Conservation (phyloP, 2,888 invertebrate genomes). For the Rutpela maculata region DNA sequence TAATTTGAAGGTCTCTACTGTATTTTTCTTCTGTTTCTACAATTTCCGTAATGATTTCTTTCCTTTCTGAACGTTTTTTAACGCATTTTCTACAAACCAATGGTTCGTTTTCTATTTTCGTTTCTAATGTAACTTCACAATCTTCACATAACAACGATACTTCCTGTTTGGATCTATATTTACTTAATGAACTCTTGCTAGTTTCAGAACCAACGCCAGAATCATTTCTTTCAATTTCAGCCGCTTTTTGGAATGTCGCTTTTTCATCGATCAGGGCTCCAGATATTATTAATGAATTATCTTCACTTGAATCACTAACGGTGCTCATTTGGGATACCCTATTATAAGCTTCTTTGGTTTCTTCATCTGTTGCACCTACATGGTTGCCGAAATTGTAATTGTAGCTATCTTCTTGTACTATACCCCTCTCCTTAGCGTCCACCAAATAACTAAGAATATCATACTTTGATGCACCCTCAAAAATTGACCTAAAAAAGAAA, state of each 20-base stretch:
- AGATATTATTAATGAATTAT: constrained; percentile 82
- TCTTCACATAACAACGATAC: constrained; percentile 82
- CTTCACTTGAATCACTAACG: constrained; percentile 91
- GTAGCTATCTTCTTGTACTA: constrained; percentile 83
- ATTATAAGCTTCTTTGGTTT: constrained; percentile 80
- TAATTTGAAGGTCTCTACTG: constrained; percentile 93
- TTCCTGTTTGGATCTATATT: constrained; percentile 81
- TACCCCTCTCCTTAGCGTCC: constrained; percentile 87
- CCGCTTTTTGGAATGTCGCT: constrained; percentile 77
- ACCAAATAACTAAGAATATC: constrained; percentile 93
- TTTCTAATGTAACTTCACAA: constrained; percentile 85
- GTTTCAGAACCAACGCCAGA: constrained; percentile 96
- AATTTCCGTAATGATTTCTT: constrained; percentile 95
- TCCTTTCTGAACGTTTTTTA: constrained; percentile 91
- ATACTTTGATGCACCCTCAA: constrained; percentile 90
- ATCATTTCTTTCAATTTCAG: constrained; percentile 93
- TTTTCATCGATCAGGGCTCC: constrained; percentile 78
- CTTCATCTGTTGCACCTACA: constrained; percentile 69
- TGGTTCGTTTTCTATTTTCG: constrained; percentile 87
- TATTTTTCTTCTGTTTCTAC: constrained; percentile 98
- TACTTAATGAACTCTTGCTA: constrained; percentile 88
- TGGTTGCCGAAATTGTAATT: constrained; percentile 79
- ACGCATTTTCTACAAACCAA: constrained; percentile 91
- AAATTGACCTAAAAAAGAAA: constrained; percentile 77
- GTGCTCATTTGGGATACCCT: constrained; percentile 86